Conservation (phyloP, 2,113 vertebrate genomes). For the Tragelaphus imberbis region DNA sequence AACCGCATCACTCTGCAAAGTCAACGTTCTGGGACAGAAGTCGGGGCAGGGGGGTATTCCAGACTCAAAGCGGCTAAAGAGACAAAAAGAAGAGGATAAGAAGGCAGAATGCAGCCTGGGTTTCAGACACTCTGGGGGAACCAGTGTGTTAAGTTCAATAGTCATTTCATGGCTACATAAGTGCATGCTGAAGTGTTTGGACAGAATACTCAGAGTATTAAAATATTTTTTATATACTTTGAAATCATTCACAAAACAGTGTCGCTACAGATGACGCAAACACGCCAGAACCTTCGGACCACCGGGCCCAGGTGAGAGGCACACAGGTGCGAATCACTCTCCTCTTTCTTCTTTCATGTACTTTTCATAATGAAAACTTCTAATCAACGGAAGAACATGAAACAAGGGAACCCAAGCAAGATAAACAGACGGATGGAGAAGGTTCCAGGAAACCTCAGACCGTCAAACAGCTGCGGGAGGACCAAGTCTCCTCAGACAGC, state of each 20-base stretch:
- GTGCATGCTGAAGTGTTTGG: not conserved
- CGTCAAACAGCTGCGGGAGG: rapidly evolving
- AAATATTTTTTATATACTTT: not conserved
- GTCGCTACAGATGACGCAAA: not conserved
- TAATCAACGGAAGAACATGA: not conserved
- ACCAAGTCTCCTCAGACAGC: rapidly evolving
- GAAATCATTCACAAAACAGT: not conserved
- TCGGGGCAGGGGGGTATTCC: rapidly evolving
- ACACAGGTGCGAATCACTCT: rapidly evolving
- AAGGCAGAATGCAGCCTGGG: not conserved
- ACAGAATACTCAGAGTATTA: not conserved
- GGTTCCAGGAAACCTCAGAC: not conserved
- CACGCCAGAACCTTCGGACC: rapidly evolving
- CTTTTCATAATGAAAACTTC: not conserved
- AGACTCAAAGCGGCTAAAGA: not conserved
- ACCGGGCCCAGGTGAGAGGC: not conserved
- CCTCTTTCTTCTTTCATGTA: not conserved
- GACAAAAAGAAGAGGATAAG: not conserved
- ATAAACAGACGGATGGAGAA: rapidly evolving
- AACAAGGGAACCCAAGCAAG: not conserved
- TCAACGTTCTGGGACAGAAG: rapidly evolving
- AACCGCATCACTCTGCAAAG: not conserved
- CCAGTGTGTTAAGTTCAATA: no score
- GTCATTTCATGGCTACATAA: not conserved
- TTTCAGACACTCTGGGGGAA: not conserved